Base-by-base conservation (phyloP, 2,797 vertebrate genomes). In the Muscicapa striata region DNA sequence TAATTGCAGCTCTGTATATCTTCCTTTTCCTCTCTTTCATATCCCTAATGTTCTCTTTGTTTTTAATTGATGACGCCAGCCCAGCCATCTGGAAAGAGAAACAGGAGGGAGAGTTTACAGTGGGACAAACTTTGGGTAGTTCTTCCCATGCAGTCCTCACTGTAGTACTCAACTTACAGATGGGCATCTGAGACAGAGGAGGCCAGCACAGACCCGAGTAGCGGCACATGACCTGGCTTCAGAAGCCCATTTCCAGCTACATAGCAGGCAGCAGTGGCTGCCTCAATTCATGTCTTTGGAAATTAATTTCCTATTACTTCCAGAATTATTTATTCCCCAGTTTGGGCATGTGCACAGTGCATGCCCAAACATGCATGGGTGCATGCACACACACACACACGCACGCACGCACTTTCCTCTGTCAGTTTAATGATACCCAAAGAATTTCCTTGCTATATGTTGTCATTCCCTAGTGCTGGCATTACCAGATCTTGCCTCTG, bases 1-100 rank as follows among this genome's bases (percentile, higher is more conserved):
- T 98, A 97, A 97, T 97, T 97, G 96, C 96, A 80, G 43, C 61
- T 97, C 92, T 94, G 91, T 97, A 87, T 97, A 96, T 97, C 91
- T 95, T 90, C 93, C 68, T 83, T 94, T 94, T 82, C 77, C 74
- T 84, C 73, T 79, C 92, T 94, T 90, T 95, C 69, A 86, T 89
- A 95, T 95, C 59, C 66, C 67, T 79, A 70, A 93, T 30, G 21
- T 81, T 96, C 80, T 94, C 95, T 97, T 97, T 97, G 96, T 93
- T 97, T 98, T 97, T 93, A 96, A 95, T 97, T 88, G 95, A 69
- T 8, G 55, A 95, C 34, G 4, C 92, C 90, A 95, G 80, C 23
- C 45, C 61, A 80, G 78, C 89, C 97, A 97, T 97, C 95, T 97
- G 97, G 97, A 97, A 96, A 89, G 88, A 93, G 90, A 77, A 89